phyloP scores from a whole-genome alignment of 2,888 invertebrate species.

The Drosophila mayaguana region DNA sequence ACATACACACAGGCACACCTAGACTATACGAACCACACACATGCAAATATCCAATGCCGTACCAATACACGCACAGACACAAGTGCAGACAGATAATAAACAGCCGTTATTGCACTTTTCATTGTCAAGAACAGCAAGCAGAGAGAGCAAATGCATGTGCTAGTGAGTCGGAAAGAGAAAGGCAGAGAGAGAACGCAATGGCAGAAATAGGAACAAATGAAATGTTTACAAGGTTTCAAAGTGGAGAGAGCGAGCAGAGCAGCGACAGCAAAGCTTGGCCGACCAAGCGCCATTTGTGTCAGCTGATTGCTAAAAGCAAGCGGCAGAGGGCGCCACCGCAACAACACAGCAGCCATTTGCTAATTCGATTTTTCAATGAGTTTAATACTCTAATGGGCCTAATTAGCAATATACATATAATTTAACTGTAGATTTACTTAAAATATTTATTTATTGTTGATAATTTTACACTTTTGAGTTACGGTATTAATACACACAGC shows the following conservation, averaged over 20 bases:
- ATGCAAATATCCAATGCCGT: neutral
- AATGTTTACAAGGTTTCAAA: conserved; percentile 10
- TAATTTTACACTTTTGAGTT: conserved; percentile 19
- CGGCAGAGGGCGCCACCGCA: conserved; percentile 50
- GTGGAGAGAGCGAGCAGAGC: neutral
- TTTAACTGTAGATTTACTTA: neutral
- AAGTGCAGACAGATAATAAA: conserved; percentile 12
- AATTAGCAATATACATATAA: neutral
- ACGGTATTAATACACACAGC: conserved; percentile 1
- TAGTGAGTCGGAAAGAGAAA: conserved; percentile 10
- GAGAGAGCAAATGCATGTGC: neutral
- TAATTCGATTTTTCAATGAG: conserved; percentile 49
- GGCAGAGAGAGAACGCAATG: neutral
- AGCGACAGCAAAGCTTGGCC: conserved; percentile 10
- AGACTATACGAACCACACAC: too few species aligned
- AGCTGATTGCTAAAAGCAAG: conserved; percentile 44
- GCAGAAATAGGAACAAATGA: conserved; percentile 1
- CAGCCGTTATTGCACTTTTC: conserved; percentile 40
- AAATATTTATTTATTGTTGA: neutral
- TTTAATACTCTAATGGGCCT: neutral
- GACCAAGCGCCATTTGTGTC: conserved; percentile 25
- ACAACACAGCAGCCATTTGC: conserved; percentile 22
- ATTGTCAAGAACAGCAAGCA: conserved; percentile 60
- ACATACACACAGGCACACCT: conserved; percentile 3
- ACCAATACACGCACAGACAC: neutral